phyloP scores from a whole-genome alignment of 2,888 invertebrate genomes.

The Nemotelus pantherinus region DNA sequence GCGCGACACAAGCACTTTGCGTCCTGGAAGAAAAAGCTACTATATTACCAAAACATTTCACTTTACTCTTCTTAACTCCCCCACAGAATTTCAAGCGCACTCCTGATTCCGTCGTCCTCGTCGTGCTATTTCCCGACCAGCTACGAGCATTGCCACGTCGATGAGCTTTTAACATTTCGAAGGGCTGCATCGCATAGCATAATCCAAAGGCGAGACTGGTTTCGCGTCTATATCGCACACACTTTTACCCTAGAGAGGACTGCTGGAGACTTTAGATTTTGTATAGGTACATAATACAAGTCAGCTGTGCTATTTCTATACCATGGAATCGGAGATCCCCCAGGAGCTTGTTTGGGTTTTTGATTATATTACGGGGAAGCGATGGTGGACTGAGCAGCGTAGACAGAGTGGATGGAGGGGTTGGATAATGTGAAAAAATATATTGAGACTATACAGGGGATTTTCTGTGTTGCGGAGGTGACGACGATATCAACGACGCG shows the following conservation, averaged over 20 bases:
- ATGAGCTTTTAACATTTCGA: slow-evolving; percentile 20
- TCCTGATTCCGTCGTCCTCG: neutral
- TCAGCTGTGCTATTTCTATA: neutral
- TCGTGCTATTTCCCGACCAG: neutral
- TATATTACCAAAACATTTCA: no score
- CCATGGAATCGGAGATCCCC: slow-evolving; percentile 12
- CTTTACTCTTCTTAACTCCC: no score
- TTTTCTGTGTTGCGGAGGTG: no score
- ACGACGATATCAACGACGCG: neutral
- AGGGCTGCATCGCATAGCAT: neutral
- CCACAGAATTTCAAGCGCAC: no score
- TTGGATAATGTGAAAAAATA: no score
- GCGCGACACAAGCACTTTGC: neutral
- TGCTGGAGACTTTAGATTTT: neutral
- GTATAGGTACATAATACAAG: neutral
- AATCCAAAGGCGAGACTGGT: no score
- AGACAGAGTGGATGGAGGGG: no score
- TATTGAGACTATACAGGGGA: no score
- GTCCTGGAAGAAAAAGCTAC: slow-evolving; percentile 30
- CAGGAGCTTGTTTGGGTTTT: slow-evolving; percentile 42
- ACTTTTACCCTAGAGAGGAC: no score
- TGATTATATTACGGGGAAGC: neutral
- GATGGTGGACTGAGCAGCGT: no score
- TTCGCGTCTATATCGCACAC: no score
- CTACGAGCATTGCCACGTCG: neutral